These are phyloP conservation scores for Agonopterix heracliana DNA, from an alignment of 2,888 invertebrate species.

Conservation along the genomic window DNA sequence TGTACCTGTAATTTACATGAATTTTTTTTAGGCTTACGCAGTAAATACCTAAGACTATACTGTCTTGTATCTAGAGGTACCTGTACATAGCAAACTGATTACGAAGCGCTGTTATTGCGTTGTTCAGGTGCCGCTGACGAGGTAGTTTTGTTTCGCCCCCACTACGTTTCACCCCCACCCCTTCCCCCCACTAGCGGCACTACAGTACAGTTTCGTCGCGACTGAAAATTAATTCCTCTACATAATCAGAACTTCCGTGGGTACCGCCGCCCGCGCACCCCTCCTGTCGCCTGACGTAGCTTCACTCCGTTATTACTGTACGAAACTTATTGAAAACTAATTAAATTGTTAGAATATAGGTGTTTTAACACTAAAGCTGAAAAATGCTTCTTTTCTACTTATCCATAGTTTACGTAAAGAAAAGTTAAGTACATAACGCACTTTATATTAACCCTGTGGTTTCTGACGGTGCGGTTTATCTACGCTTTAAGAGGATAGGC, in stretches of 20 bases:
- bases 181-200: constrained; percentile 28
- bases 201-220: constrained; percentile 66
- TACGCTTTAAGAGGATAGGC: too few relatives aligned
- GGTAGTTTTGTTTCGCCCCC: constrained; percentile 57
- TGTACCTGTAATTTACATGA: too few relatives aligned
- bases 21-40: too few relatives aligned
- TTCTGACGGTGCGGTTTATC: too few relatives aligned
- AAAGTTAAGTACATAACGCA: too few relatives aligned
- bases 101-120: constrained; percentile 49
- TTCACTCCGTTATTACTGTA: constrained; percentile 34
- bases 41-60: too few relatives aligned
- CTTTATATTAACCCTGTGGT: too few relatives aligned
- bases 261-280: constrained; percentile 23
- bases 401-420: too few relatives aligned
- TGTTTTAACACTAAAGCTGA: too few relatives aligned
- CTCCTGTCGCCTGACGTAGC: constrained; percentile 37
- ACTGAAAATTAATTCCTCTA: constrained; percentile 76
- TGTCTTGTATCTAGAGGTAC: too few relatives aligned
- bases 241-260: constrained; percentile 73
- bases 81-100: constrained; percentile 45
- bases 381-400: too few relatives aligned
- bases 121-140: constrained; percentile 62
- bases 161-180: constrained; percentile 15
- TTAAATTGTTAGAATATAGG: not conserved
- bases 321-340: not conserved